Conservation (phyloP, 2,888 invertebrate genomes). For the Serripes groenlandicus region DNA sequence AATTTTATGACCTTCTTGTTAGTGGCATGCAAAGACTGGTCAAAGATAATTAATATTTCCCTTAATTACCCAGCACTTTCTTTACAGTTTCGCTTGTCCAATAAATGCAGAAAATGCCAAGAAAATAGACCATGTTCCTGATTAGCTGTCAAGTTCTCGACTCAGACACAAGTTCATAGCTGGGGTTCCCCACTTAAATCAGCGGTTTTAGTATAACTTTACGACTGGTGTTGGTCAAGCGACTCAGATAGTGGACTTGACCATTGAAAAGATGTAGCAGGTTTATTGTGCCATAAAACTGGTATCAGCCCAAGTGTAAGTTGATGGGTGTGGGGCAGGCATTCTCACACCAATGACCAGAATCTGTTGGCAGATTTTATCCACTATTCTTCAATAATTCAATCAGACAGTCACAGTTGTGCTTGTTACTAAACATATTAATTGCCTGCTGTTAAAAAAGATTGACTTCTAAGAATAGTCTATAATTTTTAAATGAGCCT, state of each 20-base stretch:
- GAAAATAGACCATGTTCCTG: constrained; percentile 41
- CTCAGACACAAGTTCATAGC: constrained; percentile 41
- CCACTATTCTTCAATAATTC: constrained; percentile 5
- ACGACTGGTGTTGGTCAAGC: constrained; percentile 52
- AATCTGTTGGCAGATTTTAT: neutral
- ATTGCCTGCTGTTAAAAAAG: no score
- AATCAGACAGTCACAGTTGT: neutral
- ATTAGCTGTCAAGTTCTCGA: constrained; percentile 50
- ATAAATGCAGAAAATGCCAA: constrained; percentile 30
- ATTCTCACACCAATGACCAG: constrained; percentile 9
- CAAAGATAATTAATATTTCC: constrained; percentile 57
- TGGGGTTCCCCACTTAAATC: constrained; percentile 41
- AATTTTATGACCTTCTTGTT: constrained; percentile 60
- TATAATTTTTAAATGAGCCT: no score
- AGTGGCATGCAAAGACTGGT: constrained; percentile 42
- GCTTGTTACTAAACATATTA: no score
- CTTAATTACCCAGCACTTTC: constrained; percentile 53
- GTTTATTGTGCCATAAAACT: constrained; percentile 63
- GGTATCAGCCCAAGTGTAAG: constrained; percentile 62
- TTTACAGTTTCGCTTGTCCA: constrained; percentile 48
- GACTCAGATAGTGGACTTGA: constrained; percentile 38
- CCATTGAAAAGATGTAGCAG: constrained; percentile 63
- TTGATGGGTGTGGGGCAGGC: constrained; percentile 47
- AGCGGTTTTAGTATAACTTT: constrained; percentile 53
- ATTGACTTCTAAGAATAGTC: no score